Evolutionary conservation across 2,797 vertebrate genomes (phyloP), one percentile per base, ranked within the genome.

Genomic region (Tokudaia tokunoshimensis): DNA sequence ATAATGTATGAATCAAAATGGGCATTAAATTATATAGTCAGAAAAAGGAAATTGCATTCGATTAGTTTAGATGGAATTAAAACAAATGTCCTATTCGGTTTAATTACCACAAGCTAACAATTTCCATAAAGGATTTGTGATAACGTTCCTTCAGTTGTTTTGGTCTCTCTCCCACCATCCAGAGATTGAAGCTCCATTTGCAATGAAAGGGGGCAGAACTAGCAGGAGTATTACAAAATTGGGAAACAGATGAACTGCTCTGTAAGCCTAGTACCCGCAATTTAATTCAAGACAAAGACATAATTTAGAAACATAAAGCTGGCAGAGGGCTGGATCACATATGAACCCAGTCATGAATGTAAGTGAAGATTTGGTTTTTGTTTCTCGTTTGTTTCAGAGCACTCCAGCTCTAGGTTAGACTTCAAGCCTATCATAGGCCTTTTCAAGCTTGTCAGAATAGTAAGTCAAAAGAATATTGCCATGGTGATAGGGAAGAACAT

Each of bases 371-470:
- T 52, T 17, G 22, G 31, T 88, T 93, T 91, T 24, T 8, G 13
- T 63, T 97, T 93, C 91, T 92, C 50, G n/a, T 86, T 92, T 93
- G 74, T 91, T 95, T 95, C 89, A 91, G 81, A 95, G 34, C 10
- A 6, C 57, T 57, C n/a, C 37, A 87, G 89, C 57, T 90, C 85
- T 93, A 94, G 50, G n/a, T 92, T 97, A 41, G 93, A 96, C 55
- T 94, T 85, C 11, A 94, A 90, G 78, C 82, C 74, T 92, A 96
- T 92, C 87, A 96, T 61, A 97, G 65, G 81, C 61, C 97, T 97
- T 97, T 98, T 98, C 96, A 97, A 94, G 44, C 78, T 75, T 97
- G 95, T 97, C 94, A 96, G 81, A 97, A 86, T 81, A 92, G 61
- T 89, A 97, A 96, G 96, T 92, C 97, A 97, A 96, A 96, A 95